A percentile compares a stretch with the other conserved stretches of the same genome.
Conservation (phyloP, 2,797 vertebrate genomes). For the Pogoniulus pusillus region DNA sequence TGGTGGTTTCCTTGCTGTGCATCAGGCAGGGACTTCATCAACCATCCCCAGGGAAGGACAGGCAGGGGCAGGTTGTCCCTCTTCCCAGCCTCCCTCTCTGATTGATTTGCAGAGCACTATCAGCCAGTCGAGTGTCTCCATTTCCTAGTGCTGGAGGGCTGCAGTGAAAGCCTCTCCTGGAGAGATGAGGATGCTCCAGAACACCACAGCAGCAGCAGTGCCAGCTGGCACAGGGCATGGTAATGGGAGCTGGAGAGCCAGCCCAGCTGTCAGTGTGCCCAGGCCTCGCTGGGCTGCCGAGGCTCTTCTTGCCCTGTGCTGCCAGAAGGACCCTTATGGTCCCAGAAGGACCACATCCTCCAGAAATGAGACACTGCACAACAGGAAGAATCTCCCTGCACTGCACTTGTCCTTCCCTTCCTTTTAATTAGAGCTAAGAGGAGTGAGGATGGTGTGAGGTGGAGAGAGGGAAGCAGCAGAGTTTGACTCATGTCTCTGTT, state of each 20-base stretch:
- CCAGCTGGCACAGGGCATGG: neutral
- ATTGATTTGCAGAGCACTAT: neutral
- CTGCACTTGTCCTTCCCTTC: rapidly evolving
- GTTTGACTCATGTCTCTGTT: neutral
- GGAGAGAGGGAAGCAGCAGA: neutral
- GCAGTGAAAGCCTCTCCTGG: conserved; percentile 1
- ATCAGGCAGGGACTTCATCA: neutral
- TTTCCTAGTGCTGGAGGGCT: neutral
- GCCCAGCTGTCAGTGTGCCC: rapidly evolving
- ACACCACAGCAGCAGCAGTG: neutral
- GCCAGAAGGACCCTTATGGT: neutral
- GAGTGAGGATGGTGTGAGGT: neutral
- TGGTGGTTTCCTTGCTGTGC: neutral
- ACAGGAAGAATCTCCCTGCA: neutral
- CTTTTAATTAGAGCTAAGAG: conserved; percentile 1
- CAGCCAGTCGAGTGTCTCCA: neutral
- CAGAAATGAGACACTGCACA: neutral
- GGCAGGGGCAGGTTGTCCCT: neutral
- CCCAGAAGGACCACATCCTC: neutral
- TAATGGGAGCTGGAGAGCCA: neutral
- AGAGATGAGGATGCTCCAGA: conserved; percentile 39
- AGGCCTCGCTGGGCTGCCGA: rapidly evolving
- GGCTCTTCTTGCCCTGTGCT: neutral
- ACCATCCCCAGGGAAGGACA: neutral
- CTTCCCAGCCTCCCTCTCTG: neutral